phyloP scores from a whole-genome alignment of 2,888 invertebrate genomes.

The Adineta ricciae region DNA sequence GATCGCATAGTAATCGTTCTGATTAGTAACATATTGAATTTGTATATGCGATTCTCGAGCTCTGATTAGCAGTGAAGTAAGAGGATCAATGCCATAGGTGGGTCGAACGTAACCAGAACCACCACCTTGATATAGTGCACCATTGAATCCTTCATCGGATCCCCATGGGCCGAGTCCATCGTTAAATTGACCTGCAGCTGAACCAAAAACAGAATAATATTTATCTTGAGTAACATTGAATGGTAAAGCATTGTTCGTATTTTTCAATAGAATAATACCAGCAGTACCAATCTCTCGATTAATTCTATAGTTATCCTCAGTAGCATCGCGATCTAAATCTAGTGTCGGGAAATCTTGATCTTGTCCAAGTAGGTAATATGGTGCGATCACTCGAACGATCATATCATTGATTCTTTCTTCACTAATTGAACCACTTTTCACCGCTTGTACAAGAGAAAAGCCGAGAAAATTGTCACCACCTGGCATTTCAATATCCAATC shows the following conservation, averaged over 20 bases:
- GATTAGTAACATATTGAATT: not conserved
- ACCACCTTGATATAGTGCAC: constrained; percentile 8
- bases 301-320: not conserved
- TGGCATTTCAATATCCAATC: constrained; percentile 13
- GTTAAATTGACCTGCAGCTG: not conserved
- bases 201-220: not conserved
- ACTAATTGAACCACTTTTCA: not conserved
- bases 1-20: not conserved
- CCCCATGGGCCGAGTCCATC: not conserved
- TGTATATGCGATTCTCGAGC: not conserved
- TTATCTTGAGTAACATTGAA: not conserved
- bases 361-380: constrained; percentile 14
- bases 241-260: not conserved
- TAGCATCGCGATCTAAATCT: not conserved
- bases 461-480: not conserved
- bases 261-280: not conserved
- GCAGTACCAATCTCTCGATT: not conserved
- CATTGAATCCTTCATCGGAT: not conserved
- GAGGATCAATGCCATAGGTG: not conserved
- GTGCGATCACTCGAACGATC: not conserved
- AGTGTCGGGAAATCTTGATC: not conserved
- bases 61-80: not conserved
- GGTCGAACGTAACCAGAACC: not conserved
- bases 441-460: not conserved
- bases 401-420: constrained; percentile 13